Base-by-base conservation (phyloP, 2,888 invertebrate genomes). In the Drosophila mayaguana region DNA sequence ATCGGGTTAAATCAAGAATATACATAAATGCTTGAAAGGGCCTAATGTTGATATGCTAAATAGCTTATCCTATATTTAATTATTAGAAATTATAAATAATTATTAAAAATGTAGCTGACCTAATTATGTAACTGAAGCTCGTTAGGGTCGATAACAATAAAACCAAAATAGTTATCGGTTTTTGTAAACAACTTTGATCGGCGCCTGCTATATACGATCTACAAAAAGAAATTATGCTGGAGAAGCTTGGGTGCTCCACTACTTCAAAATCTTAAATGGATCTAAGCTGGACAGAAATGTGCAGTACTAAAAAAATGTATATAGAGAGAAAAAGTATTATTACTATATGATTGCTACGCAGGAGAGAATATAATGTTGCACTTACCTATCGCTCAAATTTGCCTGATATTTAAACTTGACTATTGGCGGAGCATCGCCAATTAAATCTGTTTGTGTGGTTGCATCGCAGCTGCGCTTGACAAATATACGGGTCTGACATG, bases 391-490 rank as follows among this genome's bases (percentile, higher is more conserved):
- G 12, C 20, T 57, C 0, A 40, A 9, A 28, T 43, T 55, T 6
- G 34, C 25, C 34, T 48, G 61, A 43, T 63, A 28, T 69, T 81
- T 85, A 5, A 80, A 28, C 14, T 84, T 86, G 8, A 40, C 56
- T 50, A 83, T 61, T 6, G 88, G 63, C 9, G 63, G 43, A 5
- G 53, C 36, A 28, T 59, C 46, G 11, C 60, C 65, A 32, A 72
- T 50, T 1, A 61, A 4, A 40, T 83, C 72, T 3, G 71, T 82
- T 54, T 86, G 85, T 6, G 74, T 89, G 42, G 43, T 38, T 4
- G 54, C 89, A 71, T 89, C 74, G n/a, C 63, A 63, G 43, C 32
- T 28, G 9, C 51, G 56, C 22, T 66, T 80, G 0, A 60, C 32
- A 3, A 6, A 14, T 0, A 60, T 0, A 9, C 53, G 57, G 0